These are phyloP conservation scores for Siphamia tubifer DNA, from an alignment of 2,113 vertebrate genomes.

Conservation along the genomic window DNA sequence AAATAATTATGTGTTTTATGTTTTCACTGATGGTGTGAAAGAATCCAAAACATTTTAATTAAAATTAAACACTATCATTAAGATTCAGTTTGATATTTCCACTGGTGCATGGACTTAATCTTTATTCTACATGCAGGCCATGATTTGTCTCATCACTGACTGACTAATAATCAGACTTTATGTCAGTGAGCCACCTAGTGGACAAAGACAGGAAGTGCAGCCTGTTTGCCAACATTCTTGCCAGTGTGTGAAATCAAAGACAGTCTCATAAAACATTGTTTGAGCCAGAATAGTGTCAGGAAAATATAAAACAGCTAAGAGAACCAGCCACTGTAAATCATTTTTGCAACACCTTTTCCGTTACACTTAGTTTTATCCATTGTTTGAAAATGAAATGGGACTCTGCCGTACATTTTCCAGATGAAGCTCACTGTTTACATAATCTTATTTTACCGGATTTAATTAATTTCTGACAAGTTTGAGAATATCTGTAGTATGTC, in stretches of 20 bases:
- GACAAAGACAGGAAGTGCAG: slow-evolving; percentile 28
- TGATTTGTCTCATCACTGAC: neutral
- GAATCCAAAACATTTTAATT: too few relatives aligned
- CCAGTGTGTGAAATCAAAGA: too few relatives aligned
- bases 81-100: neutral
- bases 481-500: slow-evolving; percentile 14
- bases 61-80: too few relatives aligned
- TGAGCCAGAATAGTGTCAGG: neutral
- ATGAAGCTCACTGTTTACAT: slow-evolving; percentile 14
- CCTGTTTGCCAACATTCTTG: neutral
- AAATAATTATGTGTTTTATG: too few relatives aligned
- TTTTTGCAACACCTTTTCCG: neutral
- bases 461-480: neutral
- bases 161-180: slow-evolving; percentile 9
- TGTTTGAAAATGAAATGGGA: neutral
- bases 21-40: too few relatives aligned
- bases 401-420: slow-evolving; percentile 11
- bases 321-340: neutral
- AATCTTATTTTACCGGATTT: neutral
- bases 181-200: slow-evolving; percentile 65
- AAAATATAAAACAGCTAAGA: slow-evolving; percentile 1
- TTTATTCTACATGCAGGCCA: neutral
- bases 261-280: too few relatives aligned
- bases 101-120: neutral
- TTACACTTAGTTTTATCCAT: neutral